Evolutionary conservation across 2,888 invertebrate species (phyloP).

Genomic region (Malthinus seriepunctatus): DNA sequence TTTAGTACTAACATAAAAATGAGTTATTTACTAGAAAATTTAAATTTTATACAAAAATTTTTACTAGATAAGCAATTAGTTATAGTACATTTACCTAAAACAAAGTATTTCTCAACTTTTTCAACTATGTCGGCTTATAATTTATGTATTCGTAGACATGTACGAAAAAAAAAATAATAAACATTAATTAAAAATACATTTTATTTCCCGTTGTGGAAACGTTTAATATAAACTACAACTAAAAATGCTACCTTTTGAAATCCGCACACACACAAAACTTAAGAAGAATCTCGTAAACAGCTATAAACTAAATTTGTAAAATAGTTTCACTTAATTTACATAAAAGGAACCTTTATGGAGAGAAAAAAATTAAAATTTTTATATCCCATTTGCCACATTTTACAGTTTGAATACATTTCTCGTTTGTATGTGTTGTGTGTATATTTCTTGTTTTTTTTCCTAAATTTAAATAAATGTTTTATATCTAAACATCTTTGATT

Average conservation of each 20-base stretch:
- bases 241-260: not conserved
- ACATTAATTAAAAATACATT: slow-evolving; percentile 6
- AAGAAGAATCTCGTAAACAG: slow-evolving; percentile 1
- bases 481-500: not conserved
- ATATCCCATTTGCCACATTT: slow-evolving; percentile 4
- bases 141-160: slow-evolving; percentile 1
- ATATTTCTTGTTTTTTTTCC: too few relatives aligned
- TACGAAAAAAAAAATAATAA: slow-evolving; percentile 4
- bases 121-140: slow-evolving; percentile 3
- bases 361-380: slow-evolving; percentile 2
- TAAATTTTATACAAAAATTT: slow-evolving; percentile 2
- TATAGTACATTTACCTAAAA: slow-evolving; percentile 8
- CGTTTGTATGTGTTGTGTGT: not conserved
- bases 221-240: not conserved
- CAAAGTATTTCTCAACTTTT: slow-evolving; percentile 8
- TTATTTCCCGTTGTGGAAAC: slow-evolving; percentile 6
- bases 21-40: slow-evolving; percentile 4
- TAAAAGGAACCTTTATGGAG: not conserved
- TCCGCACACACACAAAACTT: not conserved
- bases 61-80: slow-evolving; percentile 6
- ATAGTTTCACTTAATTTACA: slow-evolving; percentile 7
- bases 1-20: not conserved
- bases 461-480: too few relatives aligned
- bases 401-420: slow-evolving; percentile 7
- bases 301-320: slow-evolving; percentile 6